Evolutionary conservation across 2,797 vertebrate genomes (phyloP).

Genomic region (Muraenolepis orangiensis): DNA sequence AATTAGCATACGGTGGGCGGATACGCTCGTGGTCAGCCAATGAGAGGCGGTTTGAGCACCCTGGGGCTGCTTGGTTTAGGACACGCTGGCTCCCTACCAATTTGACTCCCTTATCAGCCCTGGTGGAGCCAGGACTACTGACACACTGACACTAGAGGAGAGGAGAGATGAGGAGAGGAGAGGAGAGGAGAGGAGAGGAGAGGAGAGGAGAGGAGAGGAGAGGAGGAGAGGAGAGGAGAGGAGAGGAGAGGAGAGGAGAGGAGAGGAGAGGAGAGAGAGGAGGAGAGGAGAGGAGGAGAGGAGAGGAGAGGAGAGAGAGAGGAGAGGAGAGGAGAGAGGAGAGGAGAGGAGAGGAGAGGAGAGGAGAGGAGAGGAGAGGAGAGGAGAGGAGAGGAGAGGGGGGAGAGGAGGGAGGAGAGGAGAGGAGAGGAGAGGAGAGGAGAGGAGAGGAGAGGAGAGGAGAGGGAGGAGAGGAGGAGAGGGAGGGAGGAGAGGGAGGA

Average conservation of each 20-base stretch:
- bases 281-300: neutral
- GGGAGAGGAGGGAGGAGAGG: neutral
- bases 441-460: neutral
- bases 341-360: neutral
- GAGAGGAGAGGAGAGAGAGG: neutral
- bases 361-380: neutral
- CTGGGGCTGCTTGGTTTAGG: slow-evolving; percentile 37
- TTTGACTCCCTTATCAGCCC: slow-evolving; percentile 46
- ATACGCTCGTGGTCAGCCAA: neutral
- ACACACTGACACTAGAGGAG: slow-evolving; percentile 2
- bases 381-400: neutral
- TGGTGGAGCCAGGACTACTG: slow-evolving; percentile 47
- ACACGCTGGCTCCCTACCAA: slow-evolving; percentile 47
- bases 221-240: too few species aligned
- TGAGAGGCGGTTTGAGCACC: neutral
- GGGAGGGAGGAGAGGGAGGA: neutral
- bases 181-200: neutral
- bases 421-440: neutral
- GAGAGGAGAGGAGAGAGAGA: neutral
- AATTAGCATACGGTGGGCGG: too few species aligned
- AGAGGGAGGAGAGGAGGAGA: neutral
- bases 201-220: neutral
- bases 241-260: neutral
- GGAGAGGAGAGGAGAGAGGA: neutral
- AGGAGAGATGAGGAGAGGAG: neutral